Evolutionary conservation across 2,888 invertebrate species (phyloP).

Genomic region (Limnephilus lunatus): DNA sequence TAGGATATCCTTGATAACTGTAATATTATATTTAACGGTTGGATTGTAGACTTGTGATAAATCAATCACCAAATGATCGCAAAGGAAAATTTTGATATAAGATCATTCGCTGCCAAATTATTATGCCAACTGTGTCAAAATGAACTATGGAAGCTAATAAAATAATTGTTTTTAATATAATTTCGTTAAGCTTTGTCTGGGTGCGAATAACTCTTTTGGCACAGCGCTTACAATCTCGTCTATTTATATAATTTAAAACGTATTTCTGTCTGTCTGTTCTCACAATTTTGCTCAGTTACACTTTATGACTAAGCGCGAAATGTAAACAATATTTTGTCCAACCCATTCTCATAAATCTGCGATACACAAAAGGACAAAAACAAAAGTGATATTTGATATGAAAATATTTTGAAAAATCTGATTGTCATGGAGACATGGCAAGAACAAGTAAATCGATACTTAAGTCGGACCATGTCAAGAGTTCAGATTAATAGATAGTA

Average conservation of each 20-base stretch:
- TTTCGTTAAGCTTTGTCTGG: not conserved
- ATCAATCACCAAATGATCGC: not conserved
- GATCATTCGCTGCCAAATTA: not conserved
- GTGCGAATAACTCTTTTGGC: not conserved
- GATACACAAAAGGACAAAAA: too few species aligned
- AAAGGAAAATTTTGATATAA: not conserved
- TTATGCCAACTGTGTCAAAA: constrained; percentile 18
- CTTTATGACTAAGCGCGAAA: not conserved
- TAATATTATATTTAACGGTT: not conserved
- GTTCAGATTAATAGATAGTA: too few species aligned
- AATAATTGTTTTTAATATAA: not conserved
- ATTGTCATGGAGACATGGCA: too few species aligned
- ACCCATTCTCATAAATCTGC: not conserved
- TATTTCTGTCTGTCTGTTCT: not conserved
- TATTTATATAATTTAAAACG: not conserved
- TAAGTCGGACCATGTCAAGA: too few species aligned
- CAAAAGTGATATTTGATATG: too few species aligned
- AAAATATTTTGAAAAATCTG: too few species aligned
- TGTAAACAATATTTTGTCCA: not conserved
- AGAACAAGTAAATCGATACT: too few species aligned
- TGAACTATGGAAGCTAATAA: not conserved
- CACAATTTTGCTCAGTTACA: not conserved
- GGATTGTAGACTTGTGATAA: not conserved
- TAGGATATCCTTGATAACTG: not conserved
- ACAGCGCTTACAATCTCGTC: not conserved